Evolutionary conservation across 2,888 invertebrate species (phyloP), one percentile per base, ranked within the genome.

Genomic region (Drosophila vallismaia): DNA sequence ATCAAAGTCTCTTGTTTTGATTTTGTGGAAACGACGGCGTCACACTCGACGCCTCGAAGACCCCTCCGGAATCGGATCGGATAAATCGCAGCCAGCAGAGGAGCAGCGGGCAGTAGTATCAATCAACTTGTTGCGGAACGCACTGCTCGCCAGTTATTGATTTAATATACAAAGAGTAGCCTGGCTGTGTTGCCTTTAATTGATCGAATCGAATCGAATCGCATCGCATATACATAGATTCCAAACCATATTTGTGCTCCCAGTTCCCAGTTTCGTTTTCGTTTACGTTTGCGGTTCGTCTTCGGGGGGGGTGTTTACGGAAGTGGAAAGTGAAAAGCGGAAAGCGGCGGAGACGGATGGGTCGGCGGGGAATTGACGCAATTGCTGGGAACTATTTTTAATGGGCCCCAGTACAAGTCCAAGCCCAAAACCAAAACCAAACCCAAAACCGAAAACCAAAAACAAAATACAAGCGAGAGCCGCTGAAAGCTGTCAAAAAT

Each of bases 401-500:
- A 66, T 72, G 45, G 55, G n/a, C 14, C 33, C 36, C 36, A 36
- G 36, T 36, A 12, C n/a, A 36, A 36, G 36, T 36, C 36, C 36
- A 36, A 36, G n/a, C 36, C 36, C 36, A 36, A n/a, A 36, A n/a
- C n/a, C 36, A 36, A n/a, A 36, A 10, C 36, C 36, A 55, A 28
- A 33, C 19, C 48, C 48, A 48, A 42, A 38, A 38, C 33, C 33
- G 10, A 40, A 40, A 40, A 42, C 8, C 40, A 19, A 42, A 42
- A 42, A 14, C 14, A 42, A 42, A 19, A 44, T 49, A 42, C 45
- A 45, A 31, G 53, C 56, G 33, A 33, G 19, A 19, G 54, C 42
- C 33, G 46, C 33, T 48, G 44, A 14, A 36, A 53, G 48, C 42
- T 49, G 67, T 58, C 73, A 68, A 80, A 84, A 84, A 86, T 82